Conservation (phyloP, 2,888 invertebrate species). For the Rosalia funebris region DNA sequence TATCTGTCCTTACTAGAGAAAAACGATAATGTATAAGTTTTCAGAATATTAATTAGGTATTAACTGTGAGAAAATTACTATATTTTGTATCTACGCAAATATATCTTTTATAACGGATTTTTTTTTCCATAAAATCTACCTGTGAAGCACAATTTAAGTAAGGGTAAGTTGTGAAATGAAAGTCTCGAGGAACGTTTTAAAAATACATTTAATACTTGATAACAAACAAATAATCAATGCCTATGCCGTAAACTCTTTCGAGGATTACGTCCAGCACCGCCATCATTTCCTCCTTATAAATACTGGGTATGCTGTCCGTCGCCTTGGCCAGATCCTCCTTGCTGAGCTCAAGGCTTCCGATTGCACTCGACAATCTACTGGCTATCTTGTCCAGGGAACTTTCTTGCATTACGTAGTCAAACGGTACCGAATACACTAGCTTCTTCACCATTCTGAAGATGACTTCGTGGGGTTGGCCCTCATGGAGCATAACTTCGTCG, state of each 20-base stretch:
- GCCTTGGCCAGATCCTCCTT: constrained; percentile 41
- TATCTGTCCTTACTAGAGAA: constrained; percentile 71
- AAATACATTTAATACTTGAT: constrained; percentile 43
- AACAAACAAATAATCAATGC: constrained; percentile 57
- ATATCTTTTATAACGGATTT: neutral
- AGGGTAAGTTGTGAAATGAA: no score
- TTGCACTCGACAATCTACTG: constrained; percentile 38
- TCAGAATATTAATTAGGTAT: neutral
- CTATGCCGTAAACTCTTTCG: constrained; percentile 54
- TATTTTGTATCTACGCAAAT: constrained; percentile 11
- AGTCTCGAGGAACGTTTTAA: no score
- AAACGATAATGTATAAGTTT: constrained; percentile 6
- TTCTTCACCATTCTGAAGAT: constrained; percentile 49
- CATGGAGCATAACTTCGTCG: constrained; percentile 43
- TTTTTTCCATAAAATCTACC: neutral
- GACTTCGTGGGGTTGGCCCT: constrained; percentile 47
- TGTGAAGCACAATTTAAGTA: no score
- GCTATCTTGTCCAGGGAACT: constrained; percentile 39
- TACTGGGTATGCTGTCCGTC: constrained; percentile 37
- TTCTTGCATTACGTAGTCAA: constrained; percentile 41
- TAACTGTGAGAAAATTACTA: constrained; percentile 14
- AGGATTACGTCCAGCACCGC: constrained; percentile 52
- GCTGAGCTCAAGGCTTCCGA: constrained; percentile 40
- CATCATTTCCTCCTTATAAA: constrained; percentile 45
- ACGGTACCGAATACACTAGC: constrained; percentile 49